Evolutionary conservation across 2,113 vertebrate species (phyloP), one percentile per base, ranked within the genome.

Genomic region (Paedocypris sp.): DNA sequence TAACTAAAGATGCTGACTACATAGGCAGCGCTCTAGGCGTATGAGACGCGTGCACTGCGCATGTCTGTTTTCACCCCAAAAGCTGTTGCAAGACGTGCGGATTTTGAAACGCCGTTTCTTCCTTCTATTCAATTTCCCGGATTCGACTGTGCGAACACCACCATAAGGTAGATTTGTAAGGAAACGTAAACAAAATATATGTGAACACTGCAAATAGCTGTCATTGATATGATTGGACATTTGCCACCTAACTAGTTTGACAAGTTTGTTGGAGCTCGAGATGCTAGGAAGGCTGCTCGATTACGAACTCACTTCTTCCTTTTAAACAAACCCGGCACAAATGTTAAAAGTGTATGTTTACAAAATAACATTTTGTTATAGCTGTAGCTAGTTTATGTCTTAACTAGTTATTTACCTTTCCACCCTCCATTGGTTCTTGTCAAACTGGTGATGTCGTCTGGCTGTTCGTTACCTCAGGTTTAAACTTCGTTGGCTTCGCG

Each of bases 401-500:
- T 6, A 1, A 53, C 16, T 53, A 13, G 23, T 11, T 23, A 9
- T 38, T 63, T 71, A 77, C 75, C 73, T 77, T 77, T 19, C 48
- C 68, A 9, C 22, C 49, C 16, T 67, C 75, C 75, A 77, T 77
- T 3, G 39, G 23, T 41, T 20, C 19, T 22, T 33, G 49, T 49
- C n/a, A 11, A 22, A 60, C 11, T 28, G 7, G 12, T 20, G 33
- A 13, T 50, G 26, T 32, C 26, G 60, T 43, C 19, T 42, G 6
- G 26, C n/a, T 16, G 47, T 7, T 7, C 15, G 16, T 31, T 23
- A 12, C 22, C 26, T 66, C 16, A 1, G n/a, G 12, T 3, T 18
- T 5, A 25, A 32, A n/a, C 15, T 29, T 60, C n/a, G 4, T 54
- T 6, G 2, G 18, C 18, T 8, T 10, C n/a, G 26, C 18, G 16